Conservation (phyloP, 1,140 invertebrate species). For the Drosophila gunungcola region DNA sequence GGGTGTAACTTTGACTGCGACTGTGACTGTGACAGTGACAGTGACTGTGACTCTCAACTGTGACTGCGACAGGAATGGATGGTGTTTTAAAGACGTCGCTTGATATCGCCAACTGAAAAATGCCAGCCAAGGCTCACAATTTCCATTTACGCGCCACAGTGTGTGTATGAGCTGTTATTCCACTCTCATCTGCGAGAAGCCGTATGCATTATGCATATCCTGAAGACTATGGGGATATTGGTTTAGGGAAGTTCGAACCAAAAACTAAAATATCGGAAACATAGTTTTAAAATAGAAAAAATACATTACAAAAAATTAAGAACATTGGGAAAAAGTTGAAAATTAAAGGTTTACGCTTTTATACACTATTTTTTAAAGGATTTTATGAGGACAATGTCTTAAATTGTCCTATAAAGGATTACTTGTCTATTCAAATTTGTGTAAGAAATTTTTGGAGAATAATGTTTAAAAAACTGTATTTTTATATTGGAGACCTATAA, state of each 20-base stretch:
- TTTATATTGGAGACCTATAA: too few species aligned
- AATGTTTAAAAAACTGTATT: too few species aligned
- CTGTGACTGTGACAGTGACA: slow-evolving; percentile 33
- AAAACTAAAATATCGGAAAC: not conserved
- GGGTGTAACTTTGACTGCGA: slow-evolving; percentile 28
- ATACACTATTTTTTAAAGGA: too few species aligned
- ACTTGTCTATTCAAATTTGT: too few species aligned
- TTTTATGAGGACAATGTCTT: too few species aligned
- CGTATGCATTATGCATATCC: slow-evolving; percentile 52
- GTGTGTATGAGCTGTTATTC: slow-evolving; percentile 37
- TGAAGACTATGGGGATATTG: slow-evolving; percentile 5
- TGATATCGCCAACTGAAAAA: slow-evolving; percentile 56
- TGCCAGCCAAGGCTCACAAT: slow-evolving; percentile 51
- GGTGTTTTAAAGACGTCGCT: slow-evolving; percentile 53
- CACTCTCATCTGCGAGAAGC: slow-evolving; percentile 31
- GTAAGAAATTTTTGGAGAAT: too few species aligned
- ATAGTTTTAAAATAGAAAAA: too few species aligned
- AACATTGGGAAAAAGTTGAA: too few species aligned
- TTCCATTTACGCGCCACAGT: slow-evolving; percentile 31
- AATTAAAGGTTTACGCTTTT: too few species aligned
- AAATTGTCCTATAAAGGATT: too few species aligned
- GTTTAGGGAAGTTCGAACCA: not conserved
- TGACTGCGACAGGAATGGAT: slow-evolving; percentile 47
- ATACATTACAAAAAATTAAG: too few species aligned
- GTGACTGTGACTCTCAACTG: slow-evolving; percentile 13